Percentiles rank a stretch among this genome's conserved stretches.
Evolutionary conservation across 2,797 vertebrate species (phyloP).

Genomic region (Otolemur crassicaudatus): DNA sequence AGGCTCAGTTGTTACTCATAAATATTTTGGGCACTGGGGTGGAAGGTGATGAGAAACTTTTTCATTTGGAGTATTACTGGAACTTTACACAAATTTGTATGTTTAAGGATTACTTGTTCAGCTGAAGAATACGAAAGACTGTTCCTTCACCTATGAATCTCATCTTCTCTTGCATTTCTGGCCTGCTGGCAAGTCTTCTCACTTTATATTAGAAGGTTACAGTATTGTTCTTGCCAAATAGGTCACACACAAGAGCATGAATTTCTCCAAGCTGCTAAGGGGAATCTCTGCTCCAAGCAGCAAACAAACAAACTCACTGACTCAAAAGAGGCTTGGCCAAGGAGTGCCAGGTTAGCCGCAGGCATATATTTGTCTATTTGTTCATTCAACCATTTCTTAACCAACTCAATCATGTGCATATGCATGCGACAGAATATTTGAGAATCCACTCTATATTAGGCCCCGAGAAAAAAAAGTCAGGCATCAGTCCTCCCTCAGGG

Average conservation of each 20-base stretch:
- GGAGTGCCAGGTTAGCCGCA: background rate
- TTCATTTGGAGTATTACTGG: background rate
- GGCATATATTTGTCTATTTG: background rate
- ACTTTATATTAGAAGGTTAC: background rate
- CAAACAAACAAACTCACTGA: constrained; percentile 60
- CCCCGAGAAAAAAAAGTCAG: background rate
- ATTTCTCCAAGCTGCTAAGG: background rate
- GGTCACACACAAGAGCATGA: background rate
- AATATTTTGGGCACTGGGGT: background rate
- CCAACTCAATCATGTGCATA: background rate
- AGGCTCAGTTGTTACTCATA: background rate
- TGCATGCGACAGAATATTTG: background rate
- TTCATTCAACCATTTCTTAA: background rate
- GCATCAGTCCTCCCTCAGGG: background rate
- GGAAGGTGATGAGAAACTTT: background rate
- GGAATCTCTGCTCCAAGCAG: background rate
- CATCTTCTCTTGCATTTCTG: background rate
- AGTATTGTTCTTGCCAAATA: background rate
- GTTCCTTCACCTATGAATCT: background rate
- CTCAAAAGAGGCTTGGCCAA: background rate
- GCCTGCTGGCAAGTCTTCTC: background rate
- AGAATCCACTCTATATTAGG: background rate
- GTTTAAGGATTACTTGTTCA: background rate
- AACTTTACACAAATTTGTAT: constrained; percentile 11
- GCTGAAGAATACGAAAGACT: background rate